phyloP scores from a whole-genome alignment of 2,797 vertebrate genomes.

The Leuciscus waleckii region DNA sequence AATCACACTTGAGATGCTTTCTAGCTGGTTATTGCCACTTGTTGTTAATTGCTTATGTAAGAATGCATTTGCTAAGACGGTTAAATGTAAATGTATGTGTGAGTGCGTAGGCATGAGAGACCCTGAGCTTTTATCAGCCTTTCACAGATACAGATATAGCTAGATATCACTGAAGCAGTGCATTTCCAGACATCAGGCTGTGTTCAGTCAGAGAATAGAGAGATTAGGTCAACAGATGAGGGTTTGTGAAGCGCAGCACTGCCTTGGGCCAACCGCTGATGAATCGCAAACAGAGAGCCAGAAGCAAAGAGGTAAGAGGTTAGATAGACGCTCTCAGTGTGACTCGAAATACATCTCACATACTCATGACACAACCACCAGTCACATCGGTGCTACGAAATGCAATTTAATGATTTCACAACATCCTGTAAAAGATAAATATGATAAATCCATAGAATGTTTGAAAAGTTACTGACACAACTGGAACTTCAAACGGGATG shows the following conservation, averaged over 20 bases:
- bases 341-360: conserved; percentile 44
- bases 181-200: conserved; percentile 64
- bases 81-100: conserved; percentile 3
- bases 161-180: conserved; percentile 64
- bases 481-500: too few species aligned
- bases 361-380: neutral
- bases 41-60: neutral
- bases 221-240: conserved; percentile 73
- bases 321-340: conserved; percentile 10
- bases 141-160: conserved; percentile 48
- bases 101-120: neutral
- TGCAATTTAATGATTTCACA: neutral
- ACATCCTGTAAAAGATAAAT: neutral
- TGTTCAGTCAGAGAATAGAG: conserved; percentile 62
- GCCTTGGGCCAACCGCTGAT: conserved; percentile 65
- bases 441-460: too few species aligned
- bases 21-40: neutral
- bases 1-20: neutral
- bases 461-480: too few species aligned
- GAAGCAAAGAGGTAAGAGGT: conserved; percentile 63
- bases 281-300: conserved; percentile 67
- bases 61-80: neutral
- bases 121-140: conserved; percentile 5
- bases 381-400: neutral
- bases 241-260: conserved; percentile 63